Percentiles rank a stretch among this genome's conserved stretches.
Conservation (phyloP, 2,797 vertebrate genomes). For the Hydrolagus colliei region DNA sequence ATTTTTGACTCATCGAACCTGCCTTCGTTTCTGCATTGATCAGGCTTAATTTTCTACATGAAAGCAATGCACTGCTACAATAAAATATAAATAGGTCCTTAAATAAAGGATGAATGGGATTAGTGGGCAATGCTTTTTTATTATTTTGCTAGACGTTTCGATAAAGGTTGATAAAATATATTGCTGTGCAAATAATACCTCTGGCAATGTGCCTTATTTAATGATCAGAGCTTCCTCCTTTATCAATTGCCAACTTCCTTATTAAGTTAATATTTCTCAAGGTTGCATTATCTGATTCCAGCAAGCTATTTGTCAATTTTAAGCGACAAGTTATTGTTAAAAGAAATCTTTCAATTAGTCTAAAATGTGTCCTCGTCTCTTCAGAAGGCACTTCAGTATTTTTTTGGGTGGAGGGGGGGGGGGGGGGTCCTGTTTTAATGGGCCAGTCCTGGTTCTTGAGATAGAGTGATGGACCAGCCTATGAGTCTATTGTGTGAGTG, state of each 20-base stretch:
- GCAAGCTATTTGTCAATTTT: not conserved
- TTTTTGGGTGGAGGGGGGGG: too few species aligned
- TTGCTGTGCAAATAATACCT: not conserved
- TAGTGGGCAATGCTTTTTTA: not conserved
- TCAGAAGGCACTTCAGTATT: not conserved
- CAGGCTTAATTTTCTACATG: not conserved
- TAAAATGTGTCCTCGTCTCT: not conserved
- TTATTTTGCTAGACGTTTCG: not conserved
- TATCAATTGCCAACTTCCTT: not conserved
- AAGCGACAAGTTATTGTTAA: not conserved
- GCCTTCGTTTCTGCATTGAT: not conserved
- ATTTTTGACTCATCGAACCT: not conserved
- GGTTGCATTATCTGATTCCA: not conserved
- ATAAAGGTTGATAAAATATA: not conserved
- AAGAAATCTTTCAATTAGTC: not conserved
- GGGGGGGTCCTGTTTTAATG: not conserved
- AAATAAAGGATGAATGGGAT: not conserved
- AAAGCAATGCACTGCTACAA: not conserved
- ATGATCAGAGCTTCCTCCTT: not conserved
- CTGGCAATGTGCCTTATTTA: not conserved
- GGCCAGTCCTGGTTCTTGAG: not conserved
- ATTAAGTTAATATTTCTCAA: not conserved
- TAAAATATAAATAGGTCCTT: not conserved
- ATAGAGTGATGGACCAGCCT: not conserved
- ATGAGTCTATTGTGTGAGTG: not conserved